Conservation (phyloP, 2,888 invertebrate species). For the Spodoptera picta region DNA sequence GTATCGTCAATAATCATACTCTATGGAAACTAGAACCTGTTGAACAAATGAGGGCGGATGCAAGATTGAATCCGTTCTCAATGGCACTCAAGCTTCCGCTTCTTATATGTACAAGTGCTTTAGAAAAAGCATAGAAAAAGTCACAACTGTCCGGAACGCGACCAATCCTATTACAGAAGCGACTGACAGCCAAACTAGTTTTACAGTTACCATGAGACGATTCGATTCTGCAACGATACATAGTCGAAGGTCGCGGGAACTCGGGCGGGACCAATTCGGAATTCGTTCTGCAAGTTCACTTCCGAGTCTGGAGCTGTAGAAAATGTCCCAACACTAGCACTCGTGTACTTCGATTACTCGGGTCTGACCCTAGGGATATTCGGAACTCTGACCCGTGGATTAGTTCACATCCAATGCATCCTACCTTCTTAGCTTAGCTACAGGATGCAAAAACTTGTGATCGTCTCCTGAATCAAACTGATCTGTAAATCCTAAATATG, state of each 20-base stretch:
- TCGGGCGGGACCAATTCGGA: slow-evolving; percentile 76
- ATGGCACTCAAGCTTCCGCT: slow-evolving; percentile 50
- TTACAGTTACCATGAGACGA: slow-evolving; percentile 81
- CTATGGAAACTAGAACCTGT: slow-evolving; percentile 46
- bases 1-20: too few relatives aligned
- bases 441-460: too few relatives aligned
- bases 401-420: too few relatives aligned
- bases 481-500: too few relatives aligned
- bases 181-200: slow-evolving; percentile 81
- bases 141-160: slow-evolving; percentile 67
- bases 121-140: slow-evolving; percentile 77
- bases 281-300: slow-evolving; percentile 73
- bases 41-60: slow-evolving; percentile 61
- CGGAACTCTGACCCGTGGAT: too few relatives aligned
- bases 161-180: slow-evolving; percentile 80
- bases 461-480: too few relatives aligned
- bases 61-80: slow-evolving; percentile 58
- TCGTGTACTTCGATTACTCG: slow-evolving; percentile 46
- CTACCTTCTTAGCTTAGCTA: too few relatives aligned
- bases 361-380: slow-evolving; percentile 26
- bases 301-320: slow-evolving; percentile 39
- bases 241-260: slow-evolving; percentile 81
- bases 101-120: slow-evolving; percentile 62
- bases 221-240: slow-evolving; percentile 80
- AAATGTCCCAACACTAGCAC: slow-evolving; percentile 33